These are phyloP conservation scores for Montipora foliosa DNA, from an alignment of 64 coral and sea anemone species.

Conservation along the genomic window DNA sequence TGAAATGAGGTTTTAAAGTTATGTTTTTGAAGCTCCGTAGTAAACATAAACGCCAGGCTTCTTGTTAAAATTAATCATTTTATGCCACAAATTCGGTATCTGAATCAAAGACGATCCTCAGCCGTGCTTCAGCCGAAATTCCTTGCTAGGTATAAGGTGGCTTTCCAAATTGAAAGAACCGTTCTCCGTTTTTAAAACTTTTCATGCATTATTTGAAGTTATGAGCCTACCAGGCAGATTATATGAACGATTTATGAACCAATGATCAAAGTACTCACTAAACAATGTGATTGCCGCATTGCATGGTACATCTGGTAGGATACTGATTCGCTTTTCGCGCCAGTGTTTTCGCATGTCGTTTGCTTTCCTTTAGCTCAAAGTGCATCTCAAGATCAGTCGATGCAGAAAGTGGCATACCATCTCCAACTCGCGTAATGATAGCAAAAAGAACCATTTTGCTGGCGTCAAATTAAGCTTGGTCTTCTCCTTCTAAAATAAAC, in stretches of 20 bases:
- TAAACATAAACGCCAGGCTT: too few species aligned
- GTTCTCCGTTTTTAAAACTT: too few species aligned
- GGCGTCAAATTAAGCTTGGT: not conserved
- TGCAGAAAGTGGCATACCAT: slow-evolving; percentile 86
- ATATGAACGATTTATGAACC: not conserved
- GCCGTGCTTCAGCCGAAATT: too few species aligned
- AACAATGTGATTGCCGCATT: slow-evolving; percentile 80
- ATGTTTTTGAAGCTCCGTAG: too few species aligned
- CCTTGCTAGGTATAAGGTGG: too few species aligned
- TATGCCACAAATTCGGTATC: too few species aligned
- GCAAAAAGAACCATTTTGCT: slow-evolving; percentile 87
- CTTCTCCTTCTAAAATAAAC: too few species aligned
- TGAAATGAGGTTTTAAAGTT: too few species aligned
- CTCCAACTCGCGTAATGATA: slow-evolving; percentile 85
- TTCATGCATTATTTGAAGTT: too few species aligned
- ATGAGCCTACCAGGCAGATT: not conserved
- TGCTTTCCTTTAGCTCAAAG: slow-evolving; percentile 94
- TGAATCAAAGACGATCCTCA: too few species aligned
- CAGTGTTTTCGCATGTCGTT: slow-evolving; percentile 78
- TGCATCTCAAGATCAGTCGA: slow-evolving; percentile 92
- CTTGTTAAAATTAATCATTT: too few species aligned
- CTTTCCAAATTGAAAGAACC: too few species aligned
- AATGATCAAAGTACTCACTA: slow-evolving; percentile 59
- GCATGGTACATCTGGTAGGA: slow-evolving; percentile 84
- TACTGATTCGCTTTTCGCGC: slow-evolving; percentile 90